Percentiles rank a stretch among this genome's conserved stretches.
Evolutionary conservation across 1,140 invertebrate species (phyloP).

Genomic region (Drosophila watanabei): DNA sequence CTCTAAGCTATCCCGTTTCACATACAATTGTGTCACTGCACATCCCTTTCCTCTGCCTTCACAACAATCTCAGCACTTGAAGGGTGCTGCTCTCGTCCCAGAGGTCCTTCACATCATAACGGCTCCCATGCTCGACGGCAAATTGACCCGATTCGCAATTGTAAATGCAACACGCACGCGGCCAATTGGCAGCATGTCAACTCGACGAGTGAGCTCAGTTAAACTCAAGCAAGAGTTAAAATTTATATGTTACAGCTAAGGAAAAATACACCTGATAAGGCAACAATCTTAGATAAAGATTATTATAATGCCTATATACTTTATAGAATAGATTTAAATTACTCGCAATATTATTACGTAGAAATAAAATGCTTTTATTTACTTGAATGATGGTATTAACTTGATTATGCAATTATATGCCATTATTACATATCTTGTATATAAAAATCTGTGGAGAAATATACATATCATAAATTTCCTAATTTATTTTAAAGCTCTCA

Average conservation of each 20-base stretch:
- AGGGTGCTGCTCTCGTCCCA: constrained; percentile 6
- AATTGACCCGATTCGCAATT: constrained; percentile 72
- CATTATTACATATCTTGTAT: background rate
- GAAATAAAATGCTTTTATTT: background rate
- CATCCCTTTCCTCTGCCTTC: background rate
- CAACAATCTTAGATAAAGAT: background rate
- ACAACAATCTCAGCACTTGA: constrained; percentile 16
- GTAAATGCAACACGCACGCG: constrained; percentile 59
- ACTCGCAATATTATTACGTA: background rate
- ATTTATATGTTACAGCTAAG: constrained; percentile 54
- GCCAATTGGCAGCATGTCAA: constrained; percentile 75
- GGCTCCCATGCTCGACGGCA: constrained; percentile 32
- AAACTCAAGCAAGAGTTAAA: constrained; percentile 3
- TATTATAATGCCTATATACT: background rate
- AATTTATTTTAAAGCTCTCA: background rate
- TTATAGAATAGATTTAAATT: background rate
- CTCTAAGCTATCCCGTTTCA: background rate
- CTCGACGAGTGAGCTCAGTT: constrained; percentile 32
- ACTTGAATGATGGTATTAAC: background rate
- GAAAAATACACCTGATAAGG: background rate
- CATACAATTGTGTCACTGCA: background rate
- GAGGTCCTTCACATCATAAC: constrained; percentile 32
- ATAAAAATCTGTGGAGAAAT: background rate
- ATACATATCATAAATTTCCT: too few relatives aligned
- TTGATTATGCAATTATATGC: too few relatives aligned